phyloP scores from a whole-genome alignment of 2,113 vertebrate genomes.

The Dicrurus megarhynchus region DNA sequence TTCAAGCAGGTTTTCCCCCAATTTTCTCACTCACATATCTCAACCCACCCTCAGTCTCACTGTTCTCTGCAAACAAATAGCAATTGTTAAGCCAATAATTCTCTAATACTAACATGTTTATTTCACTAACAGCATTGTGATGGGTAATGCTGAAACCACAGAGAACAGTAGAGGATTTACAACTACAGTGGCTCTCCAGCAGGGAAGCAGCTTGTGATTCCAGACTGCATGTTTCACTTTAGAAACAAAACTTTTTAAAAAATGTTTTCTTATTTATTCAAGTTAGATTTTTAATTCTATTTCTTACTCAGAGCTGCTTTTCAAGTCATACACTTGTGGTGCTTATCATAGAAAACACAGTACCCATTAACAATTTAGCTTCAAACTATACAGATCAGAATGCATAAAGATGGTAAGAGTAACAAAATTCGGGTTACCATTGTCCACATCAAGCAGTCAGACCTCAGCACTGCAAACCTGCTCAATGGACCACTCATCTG shows the following conservation, averaged over 20 bases:
- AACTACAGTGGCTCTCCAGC: not conserved
- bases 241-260: not conserved
- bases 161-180: not conserved
- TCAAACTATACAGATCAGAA: not conserved
- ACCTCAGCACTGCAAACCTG: not conserved
- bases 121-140: not conserved
- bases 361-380: not conserved
- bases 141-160: not conserved
- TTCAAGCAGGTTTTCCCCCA: not conserved
- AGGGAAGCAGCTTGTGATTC: not conserved
- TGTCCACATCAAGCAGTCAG: not conserved
- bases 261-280: not conserved
- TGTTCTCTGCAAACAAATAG: not conserved
- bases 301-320: not conserved
- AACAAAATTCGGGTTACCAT: not conserved
- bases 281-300: not conserved
- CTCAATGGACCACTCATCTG: not conserved
- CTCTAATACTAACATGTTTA: not conserved
- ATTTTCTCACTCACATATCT: not conserved
- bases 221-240: not conserved
- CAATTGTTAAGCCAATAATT: not conserved
- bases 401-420: not conserved
- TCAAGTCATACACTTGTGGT: not conserved
- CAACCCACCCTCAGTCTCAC: not conserved
- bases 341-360: not conserved